These are phyloP conservation scores for Nothobranchius furzeri DNA, from an alignment of 2,113 vertebrate genomes.

Conservation along the genomic window DNA sequence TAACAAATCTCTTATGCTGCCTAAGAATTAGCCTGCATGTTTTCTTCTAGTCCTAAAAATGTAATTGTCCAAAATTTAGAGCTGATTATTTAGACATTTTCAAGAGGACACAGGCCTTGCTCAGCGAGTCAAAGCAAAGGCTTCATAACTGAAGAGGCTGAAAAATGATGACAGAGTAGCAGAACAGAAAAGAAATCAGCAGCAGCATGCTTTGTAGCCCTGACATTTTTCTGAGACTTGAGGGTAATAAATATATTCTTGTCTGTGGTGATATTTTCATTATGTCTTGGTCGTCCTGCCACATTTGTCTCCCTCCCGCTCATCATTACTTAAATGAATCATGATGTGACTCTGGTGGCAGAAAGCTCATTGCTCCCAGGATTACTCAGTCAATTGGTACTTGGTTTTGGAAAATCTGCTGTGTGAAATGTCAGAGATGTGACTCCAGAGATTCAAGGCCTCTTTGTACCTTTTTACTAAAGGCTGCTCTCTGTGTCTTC, in stretches of 20 bases:
- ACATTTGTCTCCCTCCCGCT: slow-evolving; percentile 6
- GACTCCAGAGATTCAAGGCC: slow-evolving; percentile 20
- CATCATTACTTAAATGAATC: slow-evolving; percentile 13
- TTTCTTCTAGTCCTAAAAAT: not conserved
- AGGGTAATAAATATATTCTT: slow-evolving; percentile 12
- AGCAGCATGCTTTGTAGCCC: slow-evolving; percentile 20
- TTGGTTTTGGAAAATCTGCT: slow-evolving; percentile 24
- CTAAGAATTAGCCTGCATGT: not conserved
- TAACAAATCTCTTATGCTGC: not conserved
- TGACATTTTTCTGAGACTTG: slow-evolving; percentile 30
- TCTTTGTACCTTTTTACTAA: slow-evolving; percentile 20
- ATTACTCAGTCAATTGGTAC: slow-evolving; percentile 24
- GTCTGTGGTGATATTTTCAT: slow-evolving; percentile 23
- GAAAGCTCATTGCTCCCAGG: not conserved
- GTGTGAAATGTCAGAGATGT: slow-evolving; percentile 33
- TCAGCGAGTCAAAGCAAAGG: slow-evolving; percentile 4
- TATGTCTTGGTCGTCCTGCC: not conserved
- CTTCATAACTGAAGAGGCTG: slow-evolving; percentile 15
- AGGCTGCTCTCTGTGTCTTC: slow-evolving; percentile 7
- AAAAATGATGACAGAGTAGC: slow-evolving; percentile 9
- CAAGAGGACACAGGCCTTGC: not conserved
- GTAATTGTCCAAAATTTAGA: not conserved
- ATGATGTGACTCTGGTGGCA: slow-evolving; percentile 19
- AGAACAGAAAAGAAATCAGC: slow-evolving; percentile 24
- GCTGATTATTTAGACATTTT: slow-evolving; percentile 14